Base-by-base conservation (phyloP, 1,140 invertebrate species). In the Neotoxoptera formosana region DNA sequence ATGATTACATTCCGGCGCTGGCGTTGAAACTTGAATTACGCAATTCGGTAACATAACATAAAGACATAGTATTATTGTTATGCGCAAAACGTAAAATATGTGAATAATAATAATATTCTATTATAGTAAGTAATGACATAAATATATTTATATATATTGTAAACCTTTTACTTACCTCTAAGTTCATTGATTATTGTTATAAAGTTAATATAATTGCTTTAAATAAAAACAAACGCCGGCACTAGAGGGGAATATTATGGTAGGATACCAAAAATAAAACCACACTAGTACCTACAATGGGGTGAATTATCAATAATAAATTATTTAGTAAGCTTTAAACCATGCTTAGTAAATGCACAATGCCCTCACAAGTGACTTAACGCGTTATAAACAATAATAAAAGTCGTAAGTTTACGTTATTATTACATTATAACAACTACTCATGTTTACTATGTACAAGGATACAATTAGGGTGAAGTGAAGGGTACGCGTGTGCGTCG, bases 331-430 rank as follows among this genome's bases (percentile, higher is more conserved):
- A n/a, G 6, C 30, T 76, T 67, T 76, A 76, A 34, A n/a, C 60
- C 30, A 76, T n/a, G 30, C 7, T 11, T 76, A n/a, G 60, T 30
- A 17, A n/a, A 60, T 7, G n/a, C 17, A n/a, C 14, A 76, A 17
- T n/a, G 6, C 14, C 1, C n/a, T 76, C 30, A 14, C n/a, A 17
- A 76, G 30, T 76, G n/a, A 76, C 60, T 76, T 76, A 76, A 76
- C 30, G 60, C 60, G 60, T 76, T 76, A 76, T 76, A 76, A 76
- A 76, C 60, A 76, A 76, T 76, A 76, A 76, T 76, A n/a, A n/a
- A 76, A 67, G 60, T 67, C 25, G 9, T 67, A 67, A 76, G 60
- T n/a, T 76, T n/a, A 76, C 60, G n/a, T 76, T n/a, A 76, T 76
- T 76, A 76, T 76, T 34, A 76, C 30, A 76, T 76, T 76, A 76